Percentiles rank a stretch among this genome's conserved stretches.
Evolutionary conservation across 2,888 invertebrate genomes (phyloP).

Genomic region (Andrena chrysosceles): DNA sequence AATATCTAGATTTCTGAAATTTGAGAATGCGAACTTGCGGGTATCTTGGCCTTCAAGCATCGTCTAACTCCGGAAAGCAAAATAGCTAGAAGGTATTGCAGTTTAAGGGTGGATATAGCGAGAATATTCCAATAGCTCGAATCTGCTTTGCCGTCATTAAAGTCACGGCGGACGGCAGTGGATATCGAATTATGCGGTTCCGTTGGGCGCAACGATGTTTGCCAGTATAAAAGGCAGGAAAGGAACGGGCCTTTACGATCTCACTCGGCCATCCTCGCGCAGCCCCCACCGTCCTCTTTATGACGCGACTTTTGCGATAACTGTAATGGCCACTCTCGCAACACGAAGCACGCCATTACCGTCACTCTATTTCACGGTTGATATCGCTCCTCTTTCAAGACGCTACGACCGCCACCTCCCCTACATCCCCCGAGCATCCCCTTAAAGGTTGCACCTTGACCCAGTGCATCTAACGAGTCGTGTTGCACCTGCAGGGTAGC

Average conservation of each 20-base stretch:
- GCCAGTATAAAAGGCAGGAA: constrained; percentile 43
- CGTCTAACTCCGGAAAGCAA: not conserved
- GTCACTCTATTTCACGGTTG: constrained; percentile 76
- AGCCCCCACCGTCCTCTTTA: constrained; percentile 63
- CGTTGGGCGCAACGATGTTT: constrained; percentile 43
- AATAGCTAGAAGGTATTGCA: not conserved
- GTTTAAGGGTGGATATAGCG: not conserved
- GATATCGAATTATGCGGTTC: constrained; percentile 69
- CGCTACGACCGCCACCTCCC: constrained; percentile 13
- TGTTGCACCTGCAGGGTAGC: constrained; percentile 22
- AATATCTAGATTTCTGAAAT: no score
- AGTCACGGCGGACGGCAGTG: constrained; percentile 34
- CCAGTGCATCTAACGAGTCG: constrained; percentile 58
- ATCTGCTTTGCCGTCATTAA: constrained; percentile 27
- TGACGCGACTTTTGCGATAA: constrained; percentile 76
- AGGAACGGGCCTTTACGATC: constrained; percentile 59
- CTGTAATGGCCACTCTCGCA: constrained; percentile 78
- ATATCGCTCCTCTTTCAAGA: constrained; percentile 68
- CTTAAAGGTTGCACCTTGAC: constrained; percentile 68
- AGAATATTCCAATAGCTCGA: constrained; percentile 3
- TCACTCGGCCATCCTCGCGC: constrained; percentile 1
- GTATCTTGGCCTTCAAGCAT: not conserved
- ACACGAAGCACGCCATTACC: constrained; percentile 76
- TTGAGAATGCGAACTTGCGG: no score
- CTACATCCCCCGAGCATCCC: constrained; percentile 22